Conservation (phyloP, 1,140 invertebrate genomes). For the Lucilia cuprina region DNA sequence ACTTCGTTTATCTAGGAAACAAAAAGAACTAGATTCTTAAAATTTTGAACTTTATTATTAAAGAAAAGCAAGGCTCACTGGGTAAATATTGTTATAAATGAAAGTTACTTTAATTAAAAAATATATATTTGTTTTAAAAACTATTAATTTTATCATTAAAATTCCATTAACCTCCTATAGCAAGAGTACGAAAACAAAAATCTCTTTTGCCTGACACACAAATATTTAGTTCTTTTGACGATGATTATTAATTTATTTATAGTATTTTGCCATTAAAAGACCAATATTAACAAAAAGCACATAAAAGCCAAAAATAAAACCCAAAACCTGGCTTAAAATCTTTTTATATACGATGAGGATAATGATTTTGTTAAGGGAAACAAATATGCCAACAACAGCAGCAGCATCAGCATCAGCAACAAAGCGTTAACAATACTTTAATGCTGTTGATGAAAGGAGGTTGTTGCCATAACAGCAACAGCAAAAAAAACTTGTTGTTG, state of each 20-base stretch:
- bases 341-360: background rate
- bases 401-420: background rate
- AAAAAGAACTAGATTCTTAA: too few species aligned
- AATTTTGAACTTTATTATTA: too few species aligned
- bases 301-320: background rate
- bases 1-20: too few species aligned
- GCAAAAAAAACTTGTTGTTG: background rate
- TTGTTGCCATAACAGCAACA: background rate
- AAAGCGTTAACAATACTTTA: background rate
- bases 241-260: background rate
- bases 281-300: background rate
- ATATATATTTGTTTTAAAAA: too few species aligned
- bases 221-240: background rate
- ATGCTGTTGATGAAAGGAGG: background rate
- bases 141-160: too few species aligned
- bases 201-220: too few species aligned
- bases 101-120: too few species aligned
- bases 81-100: too few species aligned
- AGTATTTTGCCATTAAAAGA: background rate
- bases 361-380: background rate
- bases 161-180: too few species aligned
- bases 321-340: background rate
- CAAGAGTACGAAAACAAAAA: too few species aligned
- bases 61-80: too few species aligned
- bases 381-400: background rate